Percentiles rank a stretch among this genome's conserved stretches.
Conservation (phyloP, 2,113 vertebrate genomes). For the Boleophthalmus pectinirostris region DNA sequence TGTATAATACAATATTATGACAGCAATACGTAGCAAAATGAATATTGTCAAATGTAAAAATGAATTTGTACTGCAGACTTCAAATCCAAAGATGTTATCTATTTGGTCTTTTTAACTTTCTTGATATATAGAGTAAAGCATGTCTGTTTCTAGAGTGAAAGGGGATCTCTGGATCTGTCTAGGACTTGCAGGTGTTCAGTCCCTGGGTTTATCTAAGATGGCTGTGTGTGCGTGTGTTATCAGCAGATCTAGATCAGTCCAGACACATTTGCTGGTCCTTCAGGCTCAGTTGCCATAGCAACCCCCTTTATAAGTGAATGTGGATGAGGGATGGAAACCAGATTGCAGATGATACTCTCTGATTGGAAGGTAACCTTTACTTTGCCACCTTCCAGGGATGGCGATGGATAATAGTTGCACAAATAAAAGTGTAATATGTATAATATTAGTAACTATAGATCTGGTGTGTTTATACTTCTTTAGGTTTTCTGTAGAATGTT, state of each 20-base stretch:
- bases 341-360: conserved; percentile 16
- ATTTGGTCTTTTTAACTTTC: background rate
- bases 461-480: conserved; percentile 20
- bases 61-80: background rate
- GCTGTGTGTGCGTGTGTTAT: conserved; percentile 25
- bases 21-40: background rate
- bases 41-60: background rate
- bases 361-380: conserved; percentile 12
- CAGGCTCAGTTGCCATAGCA: conserved; percentile 36
- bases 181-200: conserved; percentile 7
- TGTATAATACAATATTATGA: background rate
- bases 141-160: background rate
- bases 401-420: background rate
- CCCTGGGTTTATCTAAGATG: conserved; percentile 8
- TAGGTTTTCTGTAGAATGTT: conserved; percentile 61
- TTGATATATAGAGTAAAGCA: background rate
- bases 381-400: background rate
- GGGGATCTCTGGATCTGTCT: background rate
- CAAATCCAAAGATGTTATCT: background rate
- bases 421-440: background rate
- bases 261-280: conserved; percentile 33
- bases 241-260: conserved; percentile 45
- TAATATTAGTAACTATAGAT: background rate
- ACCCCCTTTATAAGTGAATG: conserved; percentile 15
- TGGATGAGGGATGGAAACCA: conserved; percentile 8